These are phyloP conservation scores for Tortricodes alternella DNA, from an alignment of 2,888 invertebrate species.

Conservation along the genomic window DNA sequence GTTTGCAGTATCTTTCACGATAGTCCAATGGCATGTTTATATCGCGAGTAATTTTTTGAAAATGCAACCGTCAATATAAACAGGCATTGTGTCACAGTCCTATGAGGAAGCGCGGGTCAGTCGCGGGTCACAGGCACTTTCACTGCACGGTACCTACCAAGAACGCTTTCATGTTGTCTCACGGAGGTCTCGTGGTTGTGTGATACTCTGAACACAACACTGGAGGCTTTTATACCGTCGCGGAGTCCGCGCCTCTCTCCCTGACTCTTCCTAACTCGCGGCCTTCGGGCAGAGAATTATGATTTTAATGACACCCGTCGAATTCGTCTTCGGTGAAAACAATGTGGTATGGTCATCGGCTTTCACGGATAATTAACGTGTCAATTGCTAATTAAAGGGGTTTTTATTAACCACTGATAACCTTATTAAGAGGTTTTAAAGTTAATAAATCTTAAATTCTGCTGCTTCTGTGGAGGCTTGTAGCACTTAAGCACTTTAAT, in stretches of 20 bases:
- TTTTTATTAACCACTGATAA: conserved; percentile 5
- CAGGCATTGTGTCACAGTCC: conserved; percentile 62
- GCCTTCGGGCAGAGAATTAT: conserved; percentile 82
- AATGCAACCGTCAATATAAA: conserved; percentile 44
- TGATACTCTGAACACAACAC: conserved; percentile 71
- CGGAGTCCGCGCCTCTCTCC: conserved; percentile 75
- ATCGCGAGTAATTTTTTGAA: conserved; percentile 1
- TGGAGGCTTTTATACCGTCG: conserved; percentile 71
- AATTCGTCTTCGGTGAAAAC: conserved; percentile 78
- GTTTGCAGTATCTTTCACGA: conserved; percentile 13
- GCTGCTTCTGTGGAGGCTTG: no score
- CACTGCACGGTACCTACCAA: conserved; percentile 80
- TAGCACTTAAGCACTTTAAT: no score
- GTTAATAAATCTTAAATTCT: no score
- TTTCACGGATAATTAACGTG: conserved; percentile 57
- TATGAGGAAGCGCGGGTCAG: conserved; percentile 66
- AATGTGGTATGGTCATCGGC: conserved; percentile 65
- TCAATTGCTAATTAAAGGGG: conserved; percentile 31
- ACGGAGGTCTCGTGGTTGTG: conserved; percentile 77
- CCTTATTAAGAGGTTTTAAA: no score
- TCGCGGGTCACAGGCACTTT: conserved; percentile 78
- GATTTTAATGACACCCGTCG: conserved; percentile 79
- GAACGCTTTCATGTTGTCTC: conserved; percentile 82
- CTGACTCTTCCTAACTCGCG: conserved; percentile 79
- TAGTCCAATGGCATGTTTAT: conserved; percentile 2